Evolutionary conservation across 2,113 vertebrate species (phyloP), one percentile per base, ranked within the genome.

Genomic region (Telmatochromis sp.): DNA sequence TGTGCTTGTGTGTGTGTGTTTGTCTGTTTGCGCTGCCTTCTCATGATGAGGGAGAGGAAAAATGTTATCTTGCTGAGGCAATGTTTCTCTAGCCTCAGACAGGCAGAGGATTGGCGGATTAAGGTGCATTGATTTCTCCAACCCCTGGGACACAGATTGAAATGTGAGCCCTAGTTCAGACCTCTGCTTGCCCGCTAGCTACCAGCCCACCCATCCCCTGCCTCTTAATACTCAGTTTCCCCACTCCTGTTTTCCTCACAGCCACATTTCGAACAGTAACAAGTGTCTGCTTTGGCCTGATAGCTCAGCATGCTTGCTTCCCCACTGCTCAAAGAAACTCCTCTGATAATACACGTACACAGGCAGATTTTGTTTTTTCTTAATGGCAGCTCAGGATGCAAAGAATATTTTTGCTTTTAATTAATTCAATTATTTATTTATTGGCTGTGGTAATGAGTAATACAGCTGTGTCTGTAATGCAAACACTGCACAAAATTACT

Each of bases 71-170:
- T 84, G 37, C 87, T 5, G 28, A 87, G 91, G 87, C 68, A 84
- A 91, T 95, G 91, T 93, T 94, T 92, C 89, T 92, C 58, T 6
- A 68, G 78, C 91, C 85, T 79, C 87, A 88, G 91, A 94, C 90
- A 88, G 92, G 85, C 79, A 26, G 81, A 85, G 89, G 92, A 92
- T 94, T 88, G 92, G 31, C 75, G 94, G 94, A 96, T 96, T 95
- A 93, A 86, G 91, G 84, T 89, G 87, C 89, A 94, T 95, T 93
- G 94, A 93, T 95, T 95, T 89, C 82, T 51, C 42, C 86, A 82
- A 85, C 83, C 94, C 83, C 80, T 79, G 86, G 92, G 93, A 91
- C 87, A 81, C 65, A 92, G 87, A 94, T 93, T 95, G 93, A 94
- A 96, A 92, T 92, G 89, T 92, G 87, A 91, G 91, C 91, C 81